Percentiles rank a stretch among this genome's conserved stretches.
Evolutionary conservation across 2,888 invertebrate genomes (phyloP).

Genomic region (Lithosia quadra): DNA sequence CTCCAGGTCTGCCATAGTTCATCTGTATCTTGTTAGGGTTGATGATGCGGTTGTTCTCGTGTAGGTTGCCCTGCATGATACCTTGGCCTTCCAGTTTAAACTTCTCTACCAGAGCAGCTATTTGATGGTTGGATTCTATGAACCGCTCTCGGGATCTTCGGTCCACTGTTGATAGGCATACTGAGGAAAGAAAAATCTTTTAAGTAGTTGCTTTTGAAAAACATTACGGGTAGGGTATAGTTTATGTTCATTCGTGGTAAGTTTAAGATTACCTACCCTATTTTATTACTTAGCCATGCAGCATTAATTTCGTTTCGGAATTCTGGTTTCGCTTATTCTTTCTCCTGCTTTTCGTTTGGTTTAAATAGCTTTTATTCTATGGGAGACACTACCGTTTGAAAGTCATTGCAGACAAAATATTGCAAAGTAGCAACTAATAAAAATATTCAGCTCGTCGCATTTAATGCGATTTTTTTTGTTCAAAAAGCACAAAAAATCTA

Average conservation of each 20-base stretch:
- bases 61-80: conserved; percentile 88
- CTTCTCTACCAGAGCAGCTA: conserved; percentile 95
- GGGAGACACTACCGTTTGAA: too few species aligned
- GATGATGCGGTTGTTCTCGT: conserved; percentile 86
- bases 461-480: too few species aligned
- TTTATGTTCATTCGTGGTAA: too few species aligned
- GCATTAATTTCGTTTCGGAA: too few species aligned
- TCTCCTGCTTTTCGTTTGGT: too few species aligned
- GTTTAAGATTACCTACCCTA: too few species aligned
- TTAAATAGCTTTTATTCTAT: too few species aligned
- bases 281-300: too few species aligned
- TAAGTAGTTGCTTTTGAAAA: background rate
- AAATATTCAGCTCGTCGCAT: background rate
- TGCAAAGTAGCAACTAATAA: background rate
- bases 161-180: conserved; percentile 89
- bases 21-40: conserved; percentile 91
- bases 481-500: too few species aligned
- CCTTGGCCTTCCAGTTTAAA: conserved; percentile 95
- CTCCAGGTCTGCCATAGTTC: conserved; percentile 91
- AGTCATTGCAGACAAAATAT: too few species aligned
- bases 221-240: too few species aligned
- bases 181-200: conserved; percentile 51
- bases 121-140: conserved; percentile 97
- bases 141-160: conserved; percentile 94
- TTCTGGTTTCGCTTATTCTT: too few species aligned